A percentile compares a stretch with the other conserved stretches of the same genome.
Evolutionary conservation across 2,888 invertebrate genomes (phyloP).

Genomic region (Andrena bicolor): DNA sequence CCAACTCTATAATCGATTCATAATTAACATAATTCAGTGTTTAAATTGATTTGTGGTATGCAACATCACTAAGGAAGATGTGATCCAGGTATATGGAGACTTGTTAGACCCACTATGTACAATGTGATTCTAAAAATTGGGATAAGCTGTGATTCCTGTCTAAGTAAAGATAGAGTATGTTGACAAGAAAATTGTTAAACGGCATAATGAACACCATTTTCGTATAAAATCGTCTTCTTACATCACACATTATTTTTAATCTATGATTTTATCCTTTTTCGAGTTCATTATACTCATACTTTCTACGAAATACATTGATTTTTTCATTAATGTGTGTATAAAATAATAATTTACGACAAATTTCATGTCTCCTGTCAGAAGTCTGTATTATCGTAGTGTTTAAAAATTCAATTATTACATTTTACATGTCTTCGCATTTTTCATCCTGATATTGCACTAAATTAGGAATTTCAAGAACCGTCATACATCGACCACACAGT

Average conservation of each 20-base stretch:
- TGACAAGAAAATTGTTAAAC: conserved; percentile 1
- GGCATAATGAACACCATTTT: conserved; percentile 16
- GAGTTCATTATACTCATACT: not conserved
- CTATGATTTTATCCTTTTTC: not conserved
- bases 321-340: not conserved
- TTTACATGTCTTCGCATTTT: not conserved
- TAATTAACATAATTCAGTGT: not conserved
- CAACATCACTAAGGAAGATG: conserved; percentile 5
- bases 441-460: not conserved
- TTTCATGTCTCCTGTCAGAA: not conserved
- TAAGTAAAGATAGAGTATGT: conserved; percentile 29
- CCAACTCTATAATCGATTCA: not conserved
- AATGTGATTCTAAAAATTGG: conserved; percentile 20
- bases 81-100: conserved; percentile 31
- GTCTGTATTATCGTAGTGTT: not conserved
- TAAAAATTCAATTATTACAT: not conserved
- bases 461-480: not conserved
- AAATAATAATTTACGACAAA: conserved; percentile 3
- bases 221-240: not conserved
- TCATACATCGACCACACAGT: not conserved
- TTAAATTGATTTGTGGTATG: conserved; percentile 1
- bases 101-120: conserved; percentile 21
- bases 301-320: not conserved
- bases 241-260: not conserved
- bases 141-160: conserved; percentile 35